These are phyloP conservation scores for Ctenomys sociabilis DNA, from an alignment of 2,113 vertebrate species.

Conservation along the genomic window DNA sequence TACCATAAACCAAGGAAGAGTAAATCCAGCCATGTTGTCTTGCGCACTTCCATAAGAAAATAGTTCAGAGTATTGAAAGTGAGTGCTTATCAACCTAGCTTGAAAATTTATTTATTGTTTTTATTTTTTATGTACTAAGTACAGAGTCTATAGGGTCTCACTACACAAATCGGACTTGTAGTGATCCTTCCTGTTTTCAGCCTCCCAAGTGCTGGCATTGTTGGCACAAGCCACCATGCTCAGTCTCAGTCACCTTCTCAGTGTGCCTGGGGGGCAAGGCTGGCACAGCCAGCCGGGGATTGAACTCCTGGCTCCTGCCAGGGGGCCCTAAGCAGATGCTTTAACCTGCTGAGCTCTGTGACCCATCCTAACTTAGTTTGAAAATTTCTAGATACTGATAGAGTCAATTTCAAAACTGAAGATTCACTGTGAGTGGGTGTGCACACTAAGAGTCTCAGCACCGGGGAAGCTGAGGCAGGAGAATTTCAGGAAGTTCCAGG, in stretches of 20 bases:
- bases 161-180: no score
- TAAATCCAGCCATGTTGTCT: background rate
- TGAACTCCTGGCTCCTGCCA: no score
- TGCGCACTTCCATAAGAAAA: background rate
- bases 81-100: background rate
- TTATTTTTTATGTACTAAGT: no score
- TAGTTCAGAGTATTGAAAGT: background rate
- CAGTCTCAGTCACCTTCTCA: no score
- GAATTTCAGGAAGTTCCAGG: background rate
- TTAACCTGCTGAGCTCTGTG: no score
- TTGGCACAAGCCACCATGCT: no score
- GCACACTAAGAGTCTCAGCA: background rate
- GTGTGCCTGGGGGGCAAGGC: no score
- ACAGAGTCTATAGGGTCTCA: no score
- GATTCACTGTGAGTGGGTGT: background rate
- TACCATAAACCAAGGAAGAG: fast-evolving
- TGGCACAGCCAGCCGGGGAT: no score
- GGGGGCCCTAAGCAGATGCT: no score
- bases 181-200: no score
- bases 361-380: background rate
- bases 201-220: no score
- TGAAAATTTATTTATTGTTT: background rate
- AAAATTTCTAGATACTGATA: background rate
- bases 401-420: background rate
- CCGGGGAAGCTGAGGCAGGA: background rate